These are phyloP conservation scores for Cariama cristata DNA, from an alignment of 2,113 vertebrate genomes.

Conservation along the genomic window DNA sequence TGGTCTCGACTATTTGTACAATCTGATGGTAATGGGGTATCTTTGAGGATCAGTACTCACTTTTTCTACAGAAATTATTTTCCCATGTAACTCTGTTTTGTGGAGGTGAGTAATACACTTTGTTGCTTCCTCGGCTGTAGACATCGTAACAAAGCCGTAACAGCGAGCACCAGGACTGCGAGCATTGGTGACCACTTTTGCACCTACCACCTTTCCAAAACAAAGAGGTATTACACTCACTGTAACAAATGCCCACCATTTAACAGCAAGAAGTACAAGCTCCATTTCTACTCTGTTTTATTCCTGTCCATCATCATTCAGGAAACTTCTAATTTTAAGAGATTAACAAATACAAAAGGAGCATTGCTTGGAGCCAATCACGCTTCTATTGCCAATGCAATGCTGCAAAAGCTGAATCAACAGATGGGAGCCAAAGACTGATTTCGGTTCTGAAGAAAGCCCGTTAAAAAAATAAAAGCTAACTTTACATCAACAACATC, in stretches of 20 bases:
- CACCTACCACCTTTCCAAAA: slow-evolving; percentile 89
- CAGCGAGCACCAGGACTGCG: slow-evolving; percentile 95
- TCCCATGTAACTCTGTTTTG: slow-evolving; percentile 93
- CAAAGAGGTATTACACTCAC: background rate
- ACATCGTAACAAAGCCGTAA: slow-evolving; percentile 98
- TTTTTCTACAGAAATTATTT: slow-evolving; percentile 97
- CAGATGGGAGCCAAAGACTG: background rate
- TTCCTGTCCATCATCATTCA: background rate
- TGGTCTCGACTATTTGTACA: background rate
- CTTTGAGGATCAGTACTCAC: slow-evolving; percentile 68
- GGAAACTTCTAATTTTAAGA: background rate
- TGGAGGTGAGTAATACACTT: slow-evolving; percentile 93
- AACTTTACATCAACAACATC: background rate
- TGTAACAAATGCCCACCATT: background rate
- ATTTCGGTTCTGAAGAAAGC: background rate
- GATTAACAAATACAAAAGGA: background rate
- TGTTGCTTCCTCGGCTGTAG: slow-evolving; percentile 90
- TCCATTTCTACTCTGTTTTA: background rate
- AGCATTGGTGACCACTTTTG: slow-evolving; percentile 97
- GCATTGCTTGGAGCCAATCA: background rate
- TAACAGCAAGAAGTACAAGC: background rate
- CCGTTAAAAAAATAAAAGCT: background rate
- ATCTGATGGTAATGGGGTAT: fast-evolving
- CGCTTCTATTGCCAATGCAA: background rate
- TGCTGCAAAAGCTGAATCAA: background rate